Evolutionary conservation across 2,888 invertebrate genomes (phyloP).

Genomic region (Toxonevra muliebris): DNA sequence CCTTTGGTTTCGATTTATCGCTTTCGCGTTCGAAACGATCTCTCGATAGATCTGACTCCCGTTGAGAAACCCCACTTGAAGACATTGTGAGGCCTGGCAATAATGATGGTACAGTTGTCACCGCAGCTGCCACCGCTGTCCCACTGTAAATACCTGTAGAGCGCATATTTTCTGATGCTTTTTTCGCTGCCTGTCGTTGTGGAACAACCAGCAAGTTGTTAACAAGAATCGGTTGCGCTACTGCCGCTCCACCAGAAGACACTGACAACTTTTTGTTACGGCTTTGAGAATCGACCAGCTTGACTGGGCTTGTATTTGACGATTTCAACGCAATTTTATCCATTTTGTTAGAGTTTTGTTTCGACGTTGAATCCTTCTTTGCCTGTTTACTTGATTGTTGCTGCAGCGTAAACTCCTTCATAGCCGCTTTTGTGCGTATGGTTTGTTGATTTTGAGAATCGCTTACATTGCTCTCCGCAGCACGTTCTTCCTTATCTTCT

Average conservation of each 20-base stretch:
- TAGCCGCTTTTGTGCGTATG: constrained; percentile 83
- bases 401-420: constrained; percentile 79
- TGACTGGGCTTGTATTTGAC: constrained; percentile 1
- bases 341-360: constrained; percentile 17
- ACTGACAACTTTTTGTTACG: constrained; percentile 6
- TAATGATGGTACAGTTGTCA: constrained; percentile 16
- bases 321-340: constrained; percentile 8
- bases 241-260: not conserved
- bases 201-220: constrained; percentile 81
- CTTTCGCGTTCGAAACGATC: constrained; percentile 42
- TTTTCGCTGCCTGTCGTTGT: constrained; percentile 89
- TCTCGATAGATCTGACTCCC: constrained; percentile 34
- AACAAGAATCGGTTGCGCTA: not conserved
- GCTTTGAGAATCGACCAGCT: constrained; percentile 14
- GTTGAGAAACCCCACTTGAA: constrained; percentile 22
- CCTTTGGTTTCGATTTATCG: constrained; percentile 49
- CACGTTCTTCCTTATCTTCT: constrained; percentile 54
- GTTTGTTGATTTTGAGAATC: constrained; percentile 75
- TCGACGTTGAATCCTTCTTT: constrained; percentile 32
- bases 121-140: not conserved
- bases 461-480: constrained; percentile 72
- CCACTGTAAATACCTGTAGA: constrained; percentile 68
- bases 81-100: constrained; percentile 13
- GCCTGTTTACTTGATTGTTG: constrained; percentile 49
- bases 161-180: constrained; percentile 87